Evolutionary conservation across 1,140 invertebrate genomes (phyloP).

Genomic region (Nebria ingens): DNA sequence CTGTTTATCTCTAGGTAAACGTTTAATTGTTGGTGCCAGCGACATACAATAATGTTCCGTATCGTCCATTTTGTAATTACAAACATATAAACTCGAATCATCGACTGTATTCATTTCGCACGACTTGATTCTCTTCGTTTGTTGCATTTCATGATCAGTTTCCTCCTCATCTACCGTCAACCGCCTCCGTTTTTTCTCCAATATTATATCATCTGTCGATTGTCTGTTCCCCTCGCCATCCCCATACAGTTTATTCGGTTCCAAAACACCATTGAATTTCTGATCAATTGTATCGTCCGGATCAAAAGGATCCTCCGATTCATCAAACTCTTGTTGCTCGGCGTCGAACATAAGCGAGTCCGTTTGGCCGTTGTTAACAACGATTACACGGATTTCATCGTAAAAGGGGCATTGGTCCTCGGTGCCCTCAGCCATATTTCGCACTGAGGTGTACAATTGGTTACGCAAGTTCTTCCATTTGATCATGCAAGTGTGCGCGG

Average conservation of each 20-base stretch:
- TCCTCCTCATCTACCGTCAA: not conserved
- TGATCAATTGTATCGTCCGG: not conserved
- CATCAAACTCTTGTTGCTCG: not conserved
- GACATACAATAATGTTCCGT: constrained; percentile 14
- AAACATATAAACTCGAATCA: not conserved
- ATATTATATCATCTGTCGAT: not conserved
- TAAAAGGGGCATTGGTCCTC: not conserved
- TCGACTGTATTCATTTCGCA: not conserved
- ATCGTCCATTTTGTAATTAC: constrained; percentile 8
- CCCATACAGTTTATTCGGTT: not conserved
- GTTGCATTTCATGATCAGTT: not conserved
- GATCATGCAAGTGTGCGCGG: not conserved
- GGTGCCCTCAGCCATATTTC: not conserved
- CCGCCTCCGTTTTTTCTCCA: not conserved
- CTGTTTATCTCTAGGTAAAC: constrained; percentile 11
- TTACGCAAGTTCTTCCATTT: constrained; percentile 3
- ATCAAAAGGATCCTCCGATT: not conserved
- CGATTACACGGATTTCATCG: not conserved
- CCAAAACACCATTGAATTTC: not conserved
- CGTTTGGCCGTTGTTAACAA: not conserved
- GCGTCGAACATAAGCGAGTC: not conserved
- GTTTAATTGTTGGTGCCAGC: constrained; percentile 12
- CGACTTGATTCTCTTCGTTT: not conserved
- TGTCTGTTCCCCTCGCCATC: not conserved
- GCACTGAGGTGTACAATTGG: not conserved